Base-by-base conservation (phyloP, 2,888 invertebrate genomes). In the Brenthis hecate region DNA sequence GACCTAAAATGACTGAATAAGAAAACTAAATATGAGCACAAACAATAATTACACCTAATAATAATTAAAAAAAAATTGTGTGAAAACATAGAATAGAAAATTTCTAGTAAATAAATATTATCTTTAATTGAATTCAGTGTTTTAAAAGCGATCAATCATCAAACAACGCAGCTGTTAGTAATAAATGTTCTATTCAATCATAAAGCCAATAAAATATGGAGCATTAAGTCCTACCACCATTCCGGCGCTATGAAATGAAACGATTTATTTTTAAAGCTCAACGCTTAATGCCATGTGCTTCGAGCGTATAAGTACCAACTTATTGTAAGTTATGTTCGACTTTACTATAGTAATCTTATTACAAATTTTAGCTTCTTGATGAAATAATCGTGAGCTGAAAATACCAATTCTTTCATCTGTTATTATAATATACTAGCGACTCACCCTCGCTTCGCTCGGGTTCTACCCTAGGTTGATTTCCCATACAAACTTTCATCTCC, bases 261-360 rank as follows among this genome's bases (percentile, higher is more conserved):
- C 74, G 75, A 72, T 80, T 79, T 81, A 83, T 82, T 82, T 80
- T 80, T 76, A 73, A 75, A 78, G 58, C 71, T 61, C 73, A 75
- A 76, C 55, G 50, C 43, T 67, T 67, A 63, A 56, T 67, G 51
- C 50, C 55, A 61, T 51, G 56, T 50, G 8, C 13, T 62, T 56
- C 23, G 56, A 51, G 28, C 16, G 19, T 54, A 53, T 62, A 62
- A 62, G 62, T 62, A 51, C 51, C 53, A 51, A 62, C 36, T 62
- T 62, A 50, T 50, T 60, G 23, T 16, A 60, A 50, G 60, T 50
- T 60, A 60, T 60, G 28, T 60, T 50, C 6, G 50, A 13, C 1
- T 50, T 50, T 60, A 50, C 32, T 56, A 36, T 56, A 16, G 16
- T 60, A 28, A 13, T 6, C 50, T n/a, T 50, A 48, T n/a, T 16